Evolutionary conservation across 2,888 invertebrate genomes (phyloP).

Genomic region (Andrena marginata): DNA sequence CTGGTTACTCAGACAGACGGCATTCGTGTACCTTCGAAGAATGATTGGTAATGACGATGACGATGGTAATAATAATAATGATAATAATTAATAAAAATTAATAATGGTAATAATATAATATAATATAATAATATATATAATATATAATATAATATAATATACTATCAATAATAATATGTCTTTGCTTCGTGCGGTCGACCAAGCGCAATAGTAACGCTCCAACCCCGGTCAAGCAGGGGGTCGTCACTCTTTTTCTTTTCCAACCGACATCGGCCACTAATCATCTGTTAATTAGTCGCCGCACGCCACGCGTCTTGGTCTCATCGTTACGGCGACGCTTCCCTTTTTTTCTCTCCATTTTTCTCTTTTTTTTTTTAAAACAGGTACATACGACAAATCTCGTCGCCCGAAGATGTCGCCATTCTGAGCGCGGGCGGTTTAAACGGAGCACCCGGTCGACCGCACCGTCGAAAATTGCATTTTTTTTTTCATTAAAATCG

Average conservation of each 20-base stretch:
- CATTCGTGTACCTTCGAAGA: slow-evolving; percentile 45
- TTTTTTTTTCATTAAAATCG: slow-evolving; percentile 78
- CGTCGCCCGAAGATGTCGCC: slow-evolving; percentile 38
- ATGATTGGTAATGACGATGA: slow-evolving; percentile 73
- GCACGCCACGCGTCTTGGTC: slow-evolving; percentile 16
- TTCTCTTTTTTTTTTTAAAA: slow-evolving; percentile 29
- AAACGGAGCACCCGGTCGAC: slow-evolving; percentile 55
- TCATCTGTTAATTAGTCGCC: neutral
- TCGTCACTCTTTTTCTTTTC: neutral
- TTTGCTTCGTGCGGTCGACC: slow-evolving; percentile 78
- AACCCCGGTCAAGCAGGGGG: slow-evolving; percentile 42
- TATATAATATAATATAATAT: slow-evolving; percentile 63
- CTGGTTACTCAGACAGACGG: slow-evolving; percentile 46
- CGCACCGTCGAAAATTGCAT: slow-evolving; percentile 77
- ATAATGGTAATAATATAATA: slow-evolving; percentile 71
- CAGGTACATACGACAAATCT: slow-evolving; percentile 57
- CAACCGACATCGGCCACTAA: neutral
- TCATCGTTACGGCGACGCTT: slow-evolving; percentile 41
- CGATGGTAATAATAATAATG: slow-evolving; percentile 71
- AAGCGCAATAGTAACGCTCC: slow-evolving; percentile 65
- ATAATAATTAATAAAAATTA: slow-evolving; percentile 72
- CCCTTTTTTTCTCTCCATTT: neutral
- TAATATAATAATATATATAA: slow-evolving; percentile 60
- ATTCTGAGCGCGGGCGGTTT: neutral
- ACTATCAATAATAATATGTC: slow-evolving; percentile 73